phyloP scores from a whole-genome alignment of 2,113 vertebrate species.

The cattle (Bos taurus) region ARS-UCD2.0 NC_037342.1:23228501-23229000 shows the following conservation, averaged over 20 bases:
- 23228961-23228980: not conserved
- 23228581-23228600: slow-evolving; percentile 37
- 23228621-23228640: slow-evolving; percentile 47
- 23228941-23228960: not conserved
- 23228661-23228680: not conserved
- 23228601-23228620: not conserved
- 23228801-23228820: not conserved
- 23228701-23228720: not conserved
- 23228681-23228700: slow-evolving; percentile 7
- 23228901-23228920: not conserved
- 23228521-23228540: not conserved
- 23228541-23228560: slow-evolving; percentile 19
- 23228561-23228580: slow-evolving; percentile 12
- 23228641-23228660: slow-evolving; percentile 51
- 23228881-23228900: not conserved
- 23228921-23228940: not conserved
- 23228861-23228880: not conserved
- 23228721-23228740: not conserved
- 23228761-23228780: not conserved
- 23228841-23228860: not conserved
- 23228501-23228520: not conserved
- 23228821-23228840: not conserved
- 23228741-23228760: not conserved
- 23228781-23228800: not conserved
- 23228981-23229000: not conserved